phyloP scores from a whole-genome alignment of 1,140 invertebrate species.

The Bombus consobrinus region DNA sequence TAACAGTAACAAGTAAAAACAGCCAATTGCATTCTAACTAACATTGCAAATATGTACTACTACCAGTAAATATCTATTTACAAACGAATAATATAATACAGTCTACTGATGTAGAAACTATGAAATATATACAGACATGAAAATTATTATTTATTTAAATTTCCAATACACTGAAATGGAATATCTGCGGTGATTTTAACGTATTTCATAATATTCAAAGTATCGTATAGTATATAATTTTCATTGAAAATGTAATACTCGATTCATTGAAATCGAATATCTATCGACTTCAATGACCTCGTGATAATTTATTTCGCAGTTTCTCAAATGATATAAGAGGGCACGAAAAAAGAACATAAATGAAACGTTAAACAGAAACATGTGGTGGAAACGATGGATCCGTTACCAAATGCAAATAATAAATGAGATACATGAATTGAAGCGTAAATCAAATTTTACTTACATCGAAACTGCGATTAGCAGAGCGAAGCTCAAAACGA shows the following conservation, averaged over 20 bases:
- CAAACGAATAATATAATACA: neutral
- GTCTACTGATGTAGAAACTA: neutral
- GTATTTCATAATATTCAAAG: no score
- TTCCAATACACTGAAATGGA: no score
- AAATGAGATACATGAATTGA: constrained; percentile 13
- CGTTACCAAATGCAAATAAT: constrained; percentile 5
- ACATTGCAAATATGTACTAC: neutral
- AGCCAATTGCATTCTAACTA: constrained; percentile 11
- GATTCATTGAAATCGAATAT: no score
- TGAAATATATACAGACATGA: neutral
- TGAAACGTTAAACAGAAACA: neutral
- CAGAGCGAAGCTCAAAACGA: constrained; percentile 62
- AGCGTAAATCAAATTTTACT: constrained; percentile 54
- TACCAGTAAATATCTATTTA: neutral
- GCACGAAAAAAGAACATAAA: neutral
- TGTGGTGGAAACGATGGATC: neutral
- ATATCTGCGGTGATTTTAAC: no score
- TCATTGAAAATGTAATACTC: no score
- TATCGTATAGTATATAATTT: no score
- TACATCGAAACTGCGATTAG: constrained; percentile 68
- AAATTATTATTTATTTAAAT: neutral
- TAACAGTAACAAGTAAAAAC: constrained; percentile 43
- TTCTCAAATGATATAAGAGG: neutral
- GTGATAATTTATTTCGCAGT: constrained; percentile 21
- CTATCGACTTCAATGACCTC: no score